These are phyloP conservation scores for Leptinotarsa juncta DNA, from an alignment of 2,888 invertebrate species.

Conservation along the genomic window DNA sequence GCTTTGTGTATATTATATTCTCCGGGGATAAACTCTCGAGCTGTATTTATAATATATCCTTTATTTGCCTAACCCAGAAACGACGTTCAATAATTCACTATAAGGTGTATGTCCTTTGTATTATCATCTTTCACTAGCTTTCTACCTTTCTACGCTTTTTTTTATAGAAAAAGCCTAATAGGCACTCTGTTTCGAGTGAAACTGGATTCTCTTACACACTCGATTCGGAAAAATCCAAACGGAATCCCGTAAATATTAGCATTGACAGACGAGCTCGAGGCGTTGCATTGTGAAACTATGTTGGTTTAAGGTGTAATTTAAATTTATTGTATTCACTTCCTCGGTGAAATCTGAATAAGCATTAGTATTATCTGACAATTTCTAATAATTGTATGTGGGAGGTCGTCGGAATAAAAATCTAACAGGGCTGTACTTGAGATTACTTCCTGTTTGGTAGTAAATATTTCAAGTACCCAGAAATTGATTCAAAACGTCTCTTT, in stretches of 20 bases:
- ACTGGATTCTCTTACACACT: neutral
- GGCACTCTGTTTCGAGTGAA: constrained; percentile 10
- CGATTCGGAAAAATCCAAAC: neutral
- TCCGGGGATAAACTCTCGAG: neutral
- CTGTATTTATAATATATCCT: neutral
- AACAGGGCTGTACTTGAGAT: neutral
- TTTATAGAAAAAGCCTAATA: constrained; percentile 2
- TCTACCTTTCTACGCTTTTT: constrained; percentile 28
- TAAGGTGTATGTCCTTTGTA: constrained; percentile 5
- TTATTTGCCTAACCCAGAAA: constrained; percentile 12
- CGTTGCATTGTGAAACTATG: constrained; percentile 24
- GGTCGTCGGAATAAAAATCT: neutral
- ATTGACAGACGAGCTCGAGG: constrained; percentile 19
- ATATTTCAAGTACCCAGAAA: neutral
- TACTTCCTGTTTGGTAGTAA: neutral
- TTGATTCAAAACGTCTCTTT: neutral
- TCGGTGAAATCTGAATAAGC: constrained; percentile 12
- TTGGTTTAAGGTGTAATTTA: constrained; percentile 17
- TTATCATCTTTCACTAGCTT: constrained; percentile 17
- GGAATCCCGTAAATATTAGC: constrained; percentile 7
- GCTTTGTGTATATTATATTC: neutral
- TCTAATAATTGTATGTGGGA: constrained; percentile 6
- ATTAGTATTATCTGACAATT: constrained; percentile 1
- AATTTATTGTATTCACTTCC: constrained; percentile 15
- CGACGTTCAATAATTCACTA: neutral